Evolutionary conservation across 1,140 invertebrate species (phyloP).

Genomic region (Bombus turneri): DNA sequence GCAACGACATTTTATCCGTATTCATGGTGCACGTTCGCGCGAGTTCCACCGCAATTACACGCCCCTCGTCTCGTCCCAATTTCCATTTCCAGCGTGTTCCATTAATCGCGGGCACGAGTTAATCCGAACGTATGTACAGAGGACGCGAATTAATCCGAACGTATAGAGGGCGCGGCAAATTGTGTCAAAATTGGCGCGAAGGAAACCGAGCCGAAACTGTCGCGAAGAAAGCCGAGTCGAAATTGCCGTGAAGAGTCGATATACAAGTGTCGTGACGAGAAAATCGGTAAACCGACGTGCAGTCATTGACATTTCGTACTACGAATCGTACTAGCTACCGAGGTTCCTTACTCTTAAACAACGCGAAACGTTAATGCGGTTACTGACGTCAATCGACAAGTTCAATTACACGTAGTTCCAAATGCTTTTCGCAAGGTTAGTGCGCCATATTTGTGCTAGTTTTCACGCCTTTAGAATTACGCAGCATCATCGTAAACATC

Average conservation of each 20-base stretch:
- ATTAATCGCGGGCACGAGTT: constrained; percentile 37
- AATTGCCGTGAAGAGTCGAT: not conserved
- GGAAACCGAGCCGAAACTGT: not conserved
- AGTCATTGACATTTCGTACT: constrained; percentile 22
- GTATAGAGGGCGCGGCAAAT: not conserved
- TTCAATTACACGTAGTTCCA: constrained; percentile 71
- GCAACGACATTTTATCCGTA: constrained; percentile 29
- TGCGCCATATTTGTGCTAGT: constrained; percentile 20
- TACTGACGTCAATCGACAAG: constrained; percentile 64
- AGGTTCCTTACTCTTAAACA: constrained; percentile 32
- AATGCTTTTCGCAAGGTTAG: constrained; percentile 61
- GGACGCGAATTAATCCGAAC: constrained; percentile 16
- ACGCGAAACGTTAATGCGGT: constrained; percentile 38
- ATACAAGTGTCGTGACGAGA: not conserved
- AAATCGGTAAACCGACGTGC: constrained; percentile 13
- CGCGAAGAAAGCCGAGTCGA: not conserved
- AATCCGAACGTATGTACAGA: constrained; percentile 10
- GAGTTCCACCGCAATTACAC: constrained; percentile 15
- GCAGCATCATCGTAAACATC: not conserved
- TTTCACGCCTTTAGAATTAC: constrained; percentile 31
- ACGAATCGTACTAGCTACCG: not conserved
- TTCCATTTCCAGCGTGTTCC: constrained; percentile 7
- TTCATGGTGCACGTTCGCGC: not conserved
- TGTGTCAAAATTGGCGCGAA: constrained; percentile 15
- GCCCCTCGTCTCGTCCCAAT: constrained; percentile 8